These are phyloP conservation scores for Choristoneura fumiferana DNA, from an alignment of 1,140 invertebrate genomes.

Conservation along the genomic window DNA sequence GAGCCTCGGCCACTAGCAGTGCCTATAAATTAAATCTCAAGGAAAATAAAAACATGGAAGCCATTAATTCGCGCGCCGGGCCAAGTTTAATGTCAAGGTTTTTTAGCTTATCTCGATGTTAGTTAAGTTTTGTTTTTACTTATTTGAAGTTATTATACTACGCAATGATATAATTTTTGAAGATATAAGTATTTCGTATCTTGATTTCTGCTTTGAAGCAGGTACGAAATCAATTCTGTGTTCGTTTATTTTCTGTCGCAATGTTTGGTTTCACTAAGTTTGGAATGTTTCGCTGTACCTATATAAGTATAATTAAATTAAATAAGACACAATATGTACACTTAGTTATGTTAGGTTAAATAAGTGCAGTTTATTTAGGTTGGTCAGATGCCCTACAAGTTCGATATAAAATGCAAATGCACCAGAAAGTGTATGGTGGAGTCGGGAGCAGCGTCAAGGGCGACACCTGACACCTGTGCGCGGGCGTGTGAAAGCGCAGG, in stretches of 20 bases:
- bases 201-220: slow-evolving; percentile 24
- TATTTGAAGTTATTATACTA: slow-evolving; percentile 62
- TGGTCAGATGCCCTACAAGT: not conserved
- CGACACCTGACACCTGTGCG: slow-evolving; percentile 73
- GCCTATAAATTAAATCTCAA: slow-evolving; percentile 78
- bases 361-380: not conserved
- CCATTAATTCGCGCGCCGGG: slow-evolving; percentile 76
- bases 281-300: too few relatives aligned
- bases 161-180: slow-evolving; percentile 55
- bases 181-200: slow-evolving; percentile 26
- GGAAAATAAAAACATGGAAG: slow-evolving; percentile 78
- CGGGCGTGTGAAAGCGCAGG: slow-evolving; percentile 68
- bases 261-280: too few relatives aligned
- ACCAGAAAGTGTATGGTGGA: slow-evolving; percentile 50
- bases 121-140: slow-evolving; percentile 71
- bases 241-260: too few relatives aligned
- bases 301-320: too few relatives aligned
- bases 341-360: too few relatives aligned
- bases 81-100: slow-evolving; percentile 78
- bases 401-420: slow-evolving; percentile 15
- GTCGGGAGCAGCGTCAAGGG: slow-evolving; percentile 67
- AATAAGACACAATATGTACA: too few relatives aligned
- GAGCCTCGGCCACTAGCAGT: slow-evolving; percentile 58
- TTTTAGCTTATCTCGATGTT: slow-evolving; percentile 74
- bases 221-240: not conserved